These are phyloP conservation scores for Otolemur crassicaudatus DNA, from an alignment of 2,797 vertebrate species.

Conservation along the genomic window DNA sequence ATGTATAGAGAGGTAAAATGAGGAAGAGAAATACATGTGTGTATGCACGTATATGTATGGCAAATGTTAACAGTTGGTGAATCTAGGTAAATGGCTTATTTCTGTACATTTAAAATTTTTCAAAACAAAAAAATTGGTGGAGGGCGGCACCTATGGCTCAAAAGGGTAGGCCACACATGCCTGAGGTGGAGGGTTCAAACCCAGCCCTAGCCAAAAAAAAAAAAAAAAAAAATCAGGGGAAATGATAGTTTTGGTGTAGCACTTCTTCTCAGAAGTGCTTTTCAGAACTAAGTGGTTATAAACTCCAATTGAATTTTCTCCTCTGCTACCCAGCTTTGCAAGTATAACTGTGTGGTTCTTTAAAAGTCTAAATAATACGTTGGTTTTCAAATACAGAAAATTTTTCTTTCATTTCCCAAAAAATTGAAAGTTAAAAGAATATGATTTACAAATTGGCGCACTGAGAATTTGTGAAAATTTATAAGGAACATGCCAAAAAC, in stretches of 20 bases:
- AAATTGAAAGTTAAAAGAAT: too few species aligned
- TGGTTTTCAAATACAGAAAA: neutral
- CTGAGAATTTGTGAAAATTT: constrained; percentile 32
- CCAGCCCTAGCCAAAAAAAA: too few species aligned
- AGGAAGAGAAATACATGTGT: too few species aligned
- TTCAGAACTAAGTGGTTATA: neutral
- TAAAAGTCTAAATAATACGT: neutral
- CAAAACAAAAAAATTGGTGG: neutral
- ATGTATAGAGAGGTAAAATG: neutral
- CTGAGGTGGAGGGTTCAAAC: too few species aligned
- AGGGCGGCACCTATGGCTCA: too few species aligned
- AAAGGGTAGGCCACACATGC: too few species aligned
- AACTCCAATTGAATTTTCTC: neutral
- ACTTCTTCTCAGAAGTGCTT: neutral
- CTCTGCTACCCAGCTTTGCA: neutral
- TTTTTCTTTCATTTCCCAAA: neutral
- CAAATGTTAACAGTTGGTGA: neutral
- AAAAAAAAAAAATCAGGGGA: neutral
- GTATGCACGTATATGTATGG: too few species aligned
- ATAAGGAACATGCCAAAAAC: neutral
- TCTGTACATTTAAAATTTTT: constrained; percentile 22
- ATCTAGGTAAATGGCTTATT: neutral
- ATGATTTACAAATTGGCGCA: too few species aligned
- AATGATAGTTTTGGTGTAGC: neutral
- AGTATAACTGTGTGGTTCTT: neutral